Evolutionary conservation across 64 coral and sea anemone genomes (phyloP).

Genomic region (Orbicella faveolata): DNA sequence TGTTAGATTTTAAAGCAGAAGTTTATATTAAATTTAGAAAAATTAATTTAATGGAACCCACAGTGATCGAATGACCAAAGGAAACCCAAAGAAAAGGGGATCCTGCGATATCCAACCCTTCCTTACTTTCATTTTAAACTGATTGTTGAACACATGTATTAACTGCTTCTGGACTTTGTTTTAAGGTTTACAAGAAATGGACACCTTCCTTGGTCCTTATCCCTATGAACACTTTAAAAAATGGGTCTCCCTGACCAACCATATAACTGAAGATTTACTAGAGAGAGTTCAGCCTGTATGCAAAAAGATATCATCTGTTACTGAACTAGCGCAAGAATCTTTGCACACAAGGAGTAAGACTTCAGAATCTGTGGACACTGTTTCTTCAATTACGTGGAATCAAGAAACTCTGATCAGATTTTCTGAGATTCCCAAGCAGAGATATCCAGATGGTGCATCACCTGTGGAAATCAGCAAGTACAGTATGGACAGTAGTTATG

Average conservation of each 20-base stretch:
- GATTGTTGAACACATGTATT: no score
- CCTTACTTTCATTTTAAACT: no score
- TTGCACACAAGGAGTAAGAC: neutral
- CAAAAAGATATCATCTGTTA: constrained; percentile 83
- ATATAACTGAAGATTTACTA: constrained; percentile 67
- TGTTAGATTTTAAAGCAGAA: no score
- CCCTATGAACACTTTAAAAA: constrained; percentile 94
- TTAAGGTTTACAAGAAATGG: constrained; percentile 86
- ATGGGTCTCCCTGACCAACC: constrained; percentile 85
- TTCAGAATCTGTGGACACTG: neutral
- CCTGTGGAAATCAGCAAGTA: constrained; percentile 83
- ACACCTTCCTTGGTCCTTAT: constrained; percentile 78
- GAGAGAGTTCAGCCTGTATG: constrained; percentile 77
- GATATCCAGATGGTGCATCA: constrained; percentile 60
- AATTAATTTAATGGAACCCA: no score
- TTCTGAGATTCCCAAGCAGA: constrained; percentile 59
- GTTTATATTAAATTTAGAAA: no score
- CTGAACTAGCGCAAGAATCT: constrained; percentile 53
- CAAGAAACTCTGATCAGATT: constrained; percentile 71
- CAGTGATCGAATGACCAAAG: no score
- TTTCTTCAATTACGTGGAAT: constrained; percentile 7
- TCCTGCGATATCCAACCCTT: no score
- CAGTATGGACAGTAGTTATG: constrained; percentile 80
- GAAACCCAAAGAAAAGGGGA: no score
- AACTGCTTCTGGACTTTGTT: neutral